phyloP scores from a whole-genome alignment of 2,888 invertebrate genomes.

The Sepiola atlantica region DNA sequence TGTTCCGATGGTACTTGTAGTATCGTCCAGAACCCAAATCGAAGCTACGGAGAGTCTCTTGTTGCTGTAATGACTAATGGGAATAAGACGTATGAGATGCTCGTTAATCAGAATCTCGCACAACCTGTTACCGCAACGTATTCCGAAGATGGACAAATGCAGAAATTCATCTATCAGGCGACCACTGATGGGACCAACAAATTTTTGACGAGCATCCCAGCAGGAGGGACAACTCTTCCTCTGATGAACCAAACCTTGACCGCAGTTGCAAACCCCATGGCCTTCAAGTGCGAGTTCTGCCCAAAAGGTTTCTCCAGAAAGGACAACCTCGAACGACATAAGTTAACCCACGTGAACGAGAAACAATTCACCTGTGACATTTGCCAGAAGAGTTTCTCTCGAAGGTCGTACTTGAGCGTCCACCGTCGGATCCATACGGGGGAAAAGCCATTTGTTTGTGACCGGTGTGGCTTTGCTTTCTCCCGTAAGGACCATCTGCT shows the following conservation, averaged over 20 bases:
- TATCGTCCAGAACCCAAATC: neutral
- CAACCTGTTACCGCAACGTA: neutral
- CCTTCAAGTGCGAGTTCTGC: neutral
- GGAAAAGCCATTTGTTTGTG: conserved; percentile 39
- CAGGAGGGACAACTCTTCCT: neutral
- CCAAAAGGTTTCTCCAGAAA: neutral
- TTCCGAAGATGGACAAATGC: neutral
- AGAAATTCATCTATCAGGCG: neutral
- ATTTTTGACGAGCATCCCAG: neutral
- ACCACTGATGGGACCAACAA: neutral
- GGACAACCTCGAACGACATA: conserved; percentile 3
- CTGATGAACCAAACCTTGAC: neutral
- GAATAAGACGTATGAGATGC: neutral
- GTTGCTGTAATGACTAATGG: neutral
- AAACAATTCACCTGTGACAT: conserved; percentile 38
- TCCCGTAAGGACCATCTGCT: conserved; percentile 32
- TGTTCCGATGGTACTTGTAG: neutral
- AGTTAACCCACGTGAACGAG: neutral
- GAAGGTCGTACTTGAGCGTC: neutral
- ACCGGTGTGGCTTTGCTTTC: conserved; percentile 39
- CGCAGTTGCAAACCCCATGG: neutral
- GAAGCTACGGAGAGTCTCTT: neutral
- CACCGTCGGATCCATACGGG: conserved; percentile 32
- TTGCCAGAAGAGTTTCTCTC: conserved; percentile 41
- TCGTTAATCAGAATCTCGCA: neutral